phyloP scores from a whole-genome alignment of 2,113 vertebrate species.

The Hydropotes inermis region DNA sequence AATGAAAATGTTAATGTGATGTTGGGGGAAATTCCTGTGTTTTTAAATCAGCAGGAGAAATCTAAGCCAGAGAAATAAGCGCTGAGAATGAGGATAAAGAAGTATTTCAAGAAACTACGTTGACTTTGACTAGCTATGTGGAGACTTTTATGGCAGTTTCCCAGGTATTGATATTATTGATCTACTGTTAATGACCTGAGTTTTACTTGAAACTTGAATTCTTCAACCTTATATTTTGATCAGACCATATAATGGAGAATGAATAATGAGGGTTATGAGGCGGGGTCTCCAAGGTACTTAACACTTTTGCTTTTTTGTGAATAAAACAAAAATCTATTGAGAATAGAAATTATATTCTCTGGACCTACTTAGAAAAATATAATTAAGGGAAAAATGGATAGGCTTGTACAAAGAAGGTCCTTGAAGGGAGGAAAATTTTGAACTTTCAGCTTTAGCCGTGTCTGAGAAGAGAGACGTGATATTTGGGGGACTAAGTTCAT shows the following conservation, averaged over 20 bases:
- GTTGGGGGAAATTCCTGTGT: not conserved
- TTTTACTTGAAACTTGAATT: slow-evolving; percentile 6
- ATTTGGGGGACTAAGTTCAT: not conserved
- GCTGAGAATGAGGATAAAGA: not conserved
- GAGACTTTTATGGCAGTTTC: not conserved
- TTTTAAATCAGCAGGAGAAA: not conserved
- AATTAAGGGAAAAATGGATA: not conserved
- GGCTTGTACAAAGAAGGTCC: not conserved
- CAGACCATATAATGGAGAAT: not conserved
- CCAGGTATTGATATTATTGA: not conserved
- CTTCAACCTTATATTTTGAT: not conserved
- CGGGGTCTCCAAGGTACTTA: not conserved
- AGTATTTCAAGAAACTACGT: not conserved
- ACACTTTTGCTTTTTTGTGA: not conserved
- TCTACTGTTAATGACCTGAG: not conserved
- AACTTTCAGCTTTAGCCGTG: not conserved
- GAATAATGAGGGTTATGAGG: not conserved
- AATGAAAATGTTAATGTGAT: not conserved
- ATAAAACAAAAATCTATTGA: not conserved
- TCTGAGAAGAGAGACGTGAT: not conserved
- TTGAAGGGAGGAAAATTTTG: not conserved
- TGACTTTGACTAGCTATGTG: not conserved
- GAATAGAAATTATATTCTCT: not conserved
- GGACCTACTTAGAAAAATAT: not conserved
- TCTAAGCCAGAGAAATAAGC: not conserved